These are phyloP conservation scores for Sebastes matsubarae DNA, from an alignment of 2,797 vertebrate species.

Conservation along the genomic window DNA sequence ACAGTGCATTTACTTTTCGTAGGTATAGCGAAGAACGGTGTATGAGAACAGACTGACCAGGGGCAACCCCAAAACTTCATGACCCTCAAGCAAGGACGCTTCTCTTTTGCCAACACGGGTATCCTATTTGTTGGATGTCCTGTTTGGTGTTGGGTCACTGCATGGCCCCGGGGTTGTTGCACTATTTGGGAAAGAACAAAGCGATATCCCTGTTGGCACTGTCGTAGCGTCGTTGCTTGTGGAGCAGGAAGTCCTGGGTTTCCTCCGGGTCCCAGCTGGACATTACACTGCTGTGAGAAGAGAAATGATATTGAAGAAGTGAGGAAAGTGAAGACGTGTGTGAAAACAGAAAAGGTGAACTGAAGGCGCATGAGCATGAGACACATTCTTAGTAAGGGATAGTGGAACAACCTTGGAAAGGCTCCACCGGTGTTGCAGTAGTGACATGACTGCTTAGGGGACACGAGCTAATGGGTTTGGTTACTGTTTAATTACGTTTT, in stretches of 20 bases:
- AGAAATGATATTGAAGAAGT: not conserved
- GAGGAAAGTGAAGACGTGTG: conserved; percentile 20
- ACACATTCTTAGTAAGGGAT: not conserved
- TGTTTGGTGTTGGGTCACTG: conserved; percentile 10
- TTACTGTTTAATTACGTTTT: not conserved
- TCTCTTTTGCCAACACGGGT: conserved; percentile 3
- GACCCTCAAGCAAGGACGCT: not conserved
- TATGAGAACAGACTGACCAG: not conserved
- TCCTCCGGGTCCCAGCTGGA: conserved; percentile 1
- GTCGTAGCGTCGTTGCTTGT: not conserved
- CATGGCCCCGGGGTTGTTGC: not conserved
- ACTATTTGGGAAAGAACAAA: conserved; percentile 26
- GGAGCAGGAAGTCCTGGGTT: conserved; percentile 32
- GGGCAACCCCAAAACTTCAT: not conserved
- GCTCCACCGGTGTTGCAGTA: not conserved
- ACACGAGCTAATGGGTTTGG: not conserved
- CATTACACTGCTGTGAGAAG: not conserved
- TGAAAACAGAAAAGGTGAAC: not conserved
- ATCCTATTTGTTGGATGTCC: conserved; percentile 29
- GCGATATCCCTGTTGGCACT: conserved; percentile 26
- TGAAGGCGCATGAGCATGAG: not conserved
- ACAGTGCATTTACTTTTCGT: too few species aligned
- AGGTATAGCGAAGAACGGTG: too few species aligned
- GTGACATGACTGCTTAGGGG: not conserved
- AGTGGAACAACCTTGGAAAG: not conserved